Percentiles rank a stretch among this genome's conserved stretches.
phyloP scores from a whole-genome alignment of 2,113 vertebrate genomes.

The Illadopsis cleaveri region DNA sequence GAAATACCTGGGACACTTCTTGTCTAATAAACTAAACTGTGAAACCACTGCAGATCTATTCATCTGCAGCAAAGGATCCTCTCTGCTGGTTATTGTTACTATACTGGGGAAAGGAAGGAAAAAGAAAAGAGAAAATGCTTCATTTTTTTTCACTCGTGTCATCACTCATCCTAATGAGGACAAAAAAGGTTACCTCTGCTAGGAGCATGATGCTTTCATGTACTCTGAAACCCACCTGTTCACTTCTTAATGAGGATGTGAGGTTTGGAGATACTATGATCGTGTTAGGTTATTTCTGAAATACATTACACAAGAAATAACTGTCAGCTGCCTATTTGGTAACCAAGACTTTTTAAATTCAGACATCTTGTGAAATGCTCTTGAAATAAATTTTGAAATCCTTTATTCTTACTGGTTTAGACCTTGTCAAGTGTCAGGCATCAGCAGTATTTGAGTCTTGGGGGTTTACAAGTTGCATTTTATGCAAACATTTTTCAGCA shows the following conservation, averaged over 20 bases:
- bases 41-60: constrained; percentile 27
- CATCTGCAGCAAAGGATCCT: constrained; percentile 15
- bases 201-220: constrained; percentile 64
- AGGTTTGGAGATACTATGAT: constrained; percentile 54
- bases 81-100: constrained; percentile 62
- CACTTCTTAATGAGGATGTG: constrained; percentile 67
- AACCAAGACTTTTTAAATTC: constrained; percentile 18
- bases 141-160: constrained; percentile 59
- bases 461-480: constrained; percentile 18
- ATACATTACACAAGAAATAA: constrained; percentile 34
- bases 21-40: constrained; percentile 48
- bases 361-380: not conserved
- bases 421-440: not conserved
- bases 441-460: not conserved
- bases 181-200: constrained; percentile 66
- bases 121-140: constrained; percentile 50
- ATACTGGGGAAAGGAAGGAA: constrained; percentile 32
- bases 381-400: constrained; percentile 27
- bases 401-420: constrained; percentile 5
- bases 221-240: constrained; percentile 66
- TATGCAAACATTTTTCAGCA: not conserved
- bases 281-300: constrained; percentile 60
- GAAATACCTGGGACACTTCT: constrained; percentile 35
- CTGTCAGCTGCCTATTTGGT: constrained; percentile 53
- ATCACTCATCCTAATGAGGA: constrained; percentile 70